Base-by-base conservation (phyloP, 1,140 invertebrate species). In the Heliconius congener region DNA sequence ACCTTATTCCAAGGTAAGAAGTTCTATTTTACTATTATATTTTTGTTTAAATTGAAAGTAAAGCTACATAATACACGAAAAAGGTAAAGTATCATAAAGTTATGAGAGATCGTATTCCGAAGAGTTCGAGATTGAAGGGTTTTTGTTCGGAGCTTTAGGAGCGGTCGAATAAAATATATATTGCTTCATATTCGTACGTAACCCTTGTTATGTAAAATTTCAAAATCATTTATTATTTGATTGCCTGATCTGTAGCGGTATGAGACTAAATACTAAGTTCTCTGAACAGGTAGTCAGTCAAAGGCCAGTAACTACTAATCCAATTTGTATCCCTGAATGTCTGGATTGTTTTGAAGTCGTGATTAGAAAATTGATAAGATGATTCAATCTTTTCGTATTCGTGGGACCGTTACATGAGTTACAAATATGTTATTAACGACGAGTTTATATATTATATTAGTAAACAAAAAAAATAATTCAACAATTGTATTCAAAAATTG, bases 1-100 rank as follows among this genome's bases (percentile, higher is more conserved):
- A 79, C 84, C 89, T 78, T 94, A 93, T 84, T 93, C 90, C 80
- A 95, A 95, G 94, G 94, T 95, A 90, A 91, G 89, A 82, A 78
- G 78, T 83, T 80, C 72, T 82, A 83, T 84, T 84, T 85, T 79
- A 50, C 19, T 76, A 71, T 23, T 0, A 23, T 23, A 23, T 42
- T 84, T 39, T 66, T 80, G 34, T 78, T 72, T 66, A 52, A 72
- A 23, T 73, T 66, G 34, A n/a, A 73, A 46, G 34, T 75, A 74
- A 78, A 66, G 60, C 27, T 66, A 66, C 0, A 71, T 60, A 34
- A 74, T 74, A 57, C 74, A 79, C 72, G 71, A 79, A 76, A 74
- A 79, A 79, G 78, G 82, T 85, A 83, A 85, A 83, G 82, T 77
- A 71, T 86, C 81, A 81, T 83, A 86, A 88, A 86, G 81, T 84